phyloP scores from a whole-genome alignment of 1,140 invertebrate genomes.

The Lordiphosa clarofinis region DNA sequence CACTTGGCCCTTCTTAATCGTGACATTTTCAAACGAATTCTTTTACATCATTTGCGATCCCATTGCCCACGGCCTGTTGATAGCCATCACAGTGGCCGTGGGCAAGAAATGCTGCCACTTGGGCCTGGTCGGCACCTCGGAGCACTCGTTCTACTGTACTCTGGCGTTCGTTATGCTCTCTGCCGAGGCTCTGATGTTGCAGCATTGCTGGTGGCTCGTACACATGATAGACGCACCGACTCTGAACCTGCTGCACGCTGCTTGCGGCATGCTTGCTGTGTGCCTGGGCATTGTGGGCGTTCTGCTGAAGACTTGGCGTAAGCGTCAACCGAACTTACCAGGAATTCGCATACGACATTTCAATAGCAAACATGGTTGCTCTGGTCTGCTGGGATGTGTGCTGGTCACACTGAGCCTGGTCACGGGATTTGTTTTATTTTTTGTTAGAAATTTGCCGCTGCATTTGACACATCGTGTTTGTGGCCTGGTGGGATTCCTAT shows the following conservation, averaged over 20 bases:
- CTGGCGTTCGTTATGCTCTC: constrained; percentile 19
- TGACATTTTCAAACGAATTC: background rate
- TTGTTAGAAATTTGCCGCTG: background rate
- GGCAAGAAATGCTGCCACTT: constrained; percentile 1
- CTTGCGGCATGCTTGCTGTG: constrained; percentile 13
- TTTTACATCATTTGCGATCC: background rate
- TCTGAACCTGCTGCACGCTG: constrained; percentile 1
- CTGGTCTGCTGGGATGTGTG: constrained; percentile 3
- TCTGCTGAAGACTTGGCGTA: background rate
- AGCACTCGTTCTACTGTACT: constrained; percentile 22
- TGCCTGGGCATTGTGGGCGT: constrained; percentile 23
- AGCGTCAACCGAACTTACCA: background rate
- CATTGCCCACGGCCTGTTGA: constrained; percentile 3
- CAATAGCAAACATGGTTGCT: constrained; percentile 21
- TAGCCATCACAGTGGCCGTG: background rate
- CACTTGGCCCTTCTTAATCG: constrained; percentile 1
- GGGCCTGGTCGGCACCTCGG: background rate
- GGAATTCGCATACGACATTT: constrained; percentile 2
- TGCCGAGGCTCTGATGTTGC: constrained; percentile 10
- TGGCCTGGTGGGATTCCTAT: constrained; percentile 2
- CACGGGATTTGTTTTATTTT: constrained; percentile 9
- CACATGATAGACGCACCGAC: background rate
- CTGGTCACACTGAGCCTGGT: background rate
- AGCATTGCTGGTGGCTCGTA: constrained; percentile 1
- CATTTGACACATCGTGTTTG: constrained; percentile 16